A percentile compares a stretch with the other conserved stretches of the same genome.
These are phyloP conservation scores for Euphonia xanthogaster DNA, from an alignment of 2,797 vertebrate genomes.

Conservation along the genomic window DNA sequence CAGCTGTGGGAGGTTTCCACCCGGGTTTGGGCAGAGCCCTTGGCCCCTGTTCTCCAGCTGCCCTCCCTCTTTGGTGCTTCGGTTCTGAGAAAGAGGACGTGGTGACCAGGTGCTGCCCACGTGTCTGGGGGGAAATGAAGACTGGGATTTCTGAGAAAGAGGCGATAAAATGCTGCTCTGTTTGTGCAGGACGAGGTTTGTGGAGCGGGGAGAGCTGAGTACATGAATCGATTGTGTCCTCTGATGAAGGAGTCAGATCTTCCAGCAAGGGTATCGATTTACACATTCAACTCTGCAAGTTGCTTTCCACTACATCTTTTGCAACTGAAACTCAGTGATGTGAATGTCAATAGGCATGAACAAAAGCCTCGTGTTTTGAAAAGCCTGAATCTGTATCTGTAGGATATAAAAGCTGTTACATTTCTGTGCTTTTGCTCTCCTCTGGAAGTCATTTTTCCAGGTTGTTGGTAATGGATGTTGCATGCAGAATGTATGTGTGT, in stretches of 20 bases:
- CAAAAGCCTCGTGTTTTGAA: neutral
- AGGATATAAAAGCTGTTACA: neutral
- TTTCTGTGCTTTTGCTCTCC: neutral
- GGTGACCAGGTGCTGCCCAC: neutral
- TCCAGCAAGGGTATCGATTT: neutral
- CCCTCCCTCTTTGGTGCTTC: neutral
- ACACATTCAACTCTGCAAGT: neutral
- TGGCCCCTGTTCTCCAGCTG: neutral
- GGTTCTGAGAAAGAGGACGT: neutral
- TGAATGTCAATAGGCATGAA: neutral
- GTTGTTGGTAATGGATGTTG: neutral
- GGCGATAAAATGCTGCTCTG: neutral
- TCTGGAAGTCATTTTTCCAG: neutral
- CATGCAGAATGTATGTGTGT: neutral
- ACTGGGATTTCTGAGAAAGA: neutral
- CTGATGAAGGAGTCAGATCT: neutral
- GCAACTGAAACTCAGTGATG: neutral
- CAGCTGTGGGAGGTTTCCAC: rapidly evolving
- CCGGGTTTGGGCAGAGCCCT: neutral
- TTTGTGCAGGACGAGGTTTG: rapidly evolving
- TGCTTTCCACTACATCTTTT: neutral
- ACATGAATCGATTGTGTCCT: neutral
- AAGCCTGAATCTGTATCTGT: neutral
- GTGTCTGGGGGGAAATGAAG: neutral
- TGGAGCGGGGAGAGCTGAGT: neutral